A percentile compares a stretch with the other conserved stretches of the same genome.
Conservation (phyloP, 2,888 invertebrate genomes). For the Caenorhabditis parvicauda region DNA sequence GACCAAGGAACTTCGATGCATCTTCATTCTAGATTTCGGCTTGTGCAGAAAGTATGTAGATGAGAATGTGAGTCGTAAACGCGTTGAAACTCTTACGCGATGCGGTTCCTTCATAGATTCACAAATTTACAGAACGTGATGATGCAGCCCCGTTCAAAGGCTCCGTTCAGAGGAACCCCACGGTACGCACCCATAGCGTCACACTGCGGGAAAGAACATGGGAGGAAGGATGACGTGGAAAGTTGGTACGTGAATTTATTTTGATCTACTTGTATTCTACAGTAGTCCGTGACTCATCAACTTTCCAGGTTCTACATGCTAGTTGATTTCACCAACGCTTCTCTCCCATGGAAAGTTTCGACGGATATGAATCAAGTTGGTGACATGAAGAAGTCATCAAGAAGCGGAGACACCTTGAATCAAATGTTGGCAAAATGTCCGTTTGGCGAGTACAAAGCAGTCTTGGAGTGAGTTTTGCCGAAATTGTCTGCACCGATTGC, state of each 20-base stretch:
- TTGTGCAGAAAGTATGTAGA: conserved; percentile 44
- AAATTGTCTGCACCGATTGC: neutral
- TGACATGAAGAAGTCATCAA: conserved; percentile 25
- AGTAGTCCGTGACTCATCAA: neutral
- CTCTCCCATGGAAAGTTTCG: conserved; percentile 51
- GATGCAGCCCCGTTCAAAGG: conserved; percentile 40
- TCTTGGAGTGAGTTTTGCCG: conserved; percentile 16
- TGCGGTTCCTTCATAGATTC: conserved; percentile 1
- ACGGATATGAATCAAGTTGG: conserved; percentile 46
- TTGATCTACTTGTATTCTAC: too few species aligned
- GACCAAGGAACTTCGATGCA: conserved; percentile 41
- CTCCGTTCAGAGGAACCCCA: conserved; percentile 52
- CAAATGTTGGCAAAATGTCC: conserved; percentile 29
- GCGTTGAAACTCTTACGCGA: neutral
- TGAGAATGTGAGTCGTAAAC: conserved; percentile 2
- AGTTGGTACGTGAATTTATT: conserved; percentile 33
- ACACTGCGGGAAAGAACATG: conserved; percentile 40
- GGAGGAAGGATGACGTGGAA: conserved; percentile 49
- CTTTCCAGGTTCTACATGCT: conserved; percentile 45
- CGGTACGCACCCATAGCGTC: conserved; percentile 51
- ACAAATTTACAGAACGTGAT: conserved; percentile 46
- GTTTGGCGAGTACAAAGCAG: conserved; percentile 22
- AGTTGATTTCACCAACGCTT: conserved; percentile 51
- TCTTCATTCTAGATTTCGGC: conserved; percentile 57
- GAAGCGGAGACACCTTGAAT: conserved; percentile 12